Base-by-base conservation (phyloP, 2,113 vertebrate genomes). In the Plecotus auritus region DNA sequence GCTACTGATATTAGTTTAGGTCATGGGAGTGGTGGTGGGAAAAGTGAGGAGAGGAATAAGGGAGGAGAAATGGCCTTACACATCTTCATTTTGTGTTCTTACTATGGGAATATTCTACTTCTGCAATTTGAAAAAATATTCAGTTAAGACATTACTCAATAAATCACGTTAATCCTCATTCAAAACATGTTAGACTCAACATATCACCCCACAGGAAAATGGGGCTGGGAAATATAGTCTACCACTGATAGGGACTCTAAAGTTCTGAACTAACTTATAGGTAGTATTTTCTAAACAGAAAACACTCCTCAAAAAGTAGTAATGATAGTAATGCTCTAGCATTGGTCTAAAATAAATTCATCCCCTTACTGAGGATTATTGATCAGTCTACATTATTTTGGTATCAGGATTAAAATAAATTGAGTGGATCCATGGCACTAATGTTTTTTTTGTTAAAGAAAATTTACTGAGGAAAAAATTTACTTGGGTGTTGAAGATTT, bases 371-470 rank as follows among this genome's bases (percentile, higher is more conserved):
- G 49, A 94, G 72, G 70, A 67, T 76, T 95, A 93, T 84, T 94
- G 76, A 69, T 90, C 73, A 12, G 17, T 67, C 88, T 88, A 28
- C 61, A 61, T 96, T 96, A 97, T 93, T 93, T 94, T 82, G 45
- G 72, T 77, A 88, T 73, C 81, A 59, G 32, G 88, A 90, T 82
- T 96, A 93, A 96, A 90, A 90, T 93, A 90, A 69, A 88, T 49
- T 56, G 81, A 95, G 28, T 82, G 17, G 37, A 49, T 93, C 77
- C 87, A 1, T 80, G 72, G 84, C 84, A 94, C 17, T 26, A 84
- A 67, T 81, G 35, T 18, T n/a, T 92, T 93, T 93, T 90, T 85
- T 85, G 73, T 93, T 61, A n/a, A 85, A 85, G 76, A 22, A 94
- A 85, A 87, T 80, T 76, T 70, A 80, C 80, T 95, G 76, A 17